These are phyloP conservation scores for Atrina japonica DNA, from an alignment of 2,888 invertebrate species.

Conservation along the genomic window DNA sequence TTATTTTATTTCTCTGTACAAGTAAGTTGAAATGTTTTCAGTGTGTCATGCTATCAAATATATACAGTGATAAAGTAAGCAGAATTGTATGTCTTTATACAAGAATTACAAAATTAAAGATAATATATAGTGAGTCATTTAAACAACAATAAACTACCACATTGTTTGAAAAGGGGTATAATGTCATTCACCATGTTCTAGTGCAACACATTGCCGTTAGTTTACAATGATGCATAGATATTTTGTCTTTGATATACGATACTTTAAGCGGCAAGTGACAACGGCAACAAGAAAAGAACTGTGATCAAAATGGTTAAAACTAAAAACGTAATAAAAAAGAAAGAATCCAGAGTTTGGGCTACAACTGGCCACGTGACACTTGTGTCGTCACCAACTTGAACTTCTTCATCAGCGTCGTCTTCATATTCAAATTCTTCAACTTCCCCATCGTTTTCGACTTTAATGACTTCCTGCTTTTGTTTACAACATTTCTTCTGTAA, in stretches of 20 bases:
- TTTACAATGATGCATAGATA: too few species aligned
- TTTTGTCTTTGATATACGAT: too few species aligned
- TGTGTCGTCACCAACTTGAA: constrained; percentile 8
- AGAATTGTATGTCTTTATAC: background rate
- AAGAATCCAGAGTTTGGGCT: constrained; percentile 30
- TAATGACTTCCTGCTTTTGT: background rate
- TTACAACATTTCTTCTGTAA: constrained; percentile 27
- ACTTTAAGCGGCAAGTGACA: constrained; percentile 24
- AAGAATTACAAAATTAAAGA: too few species aligned
- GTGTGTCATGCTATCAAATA: too few species aligned
- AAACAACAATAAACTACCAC: too few species aligned
- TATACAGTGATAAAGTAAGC: too few species aligned
- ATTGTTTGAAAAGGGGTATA: too few species aligned
- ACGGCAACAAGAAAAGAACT: constrained; percentile 35
- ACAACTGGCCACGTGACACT: constrained; percentile 34
- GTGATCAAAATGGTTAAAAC: constrained; percentile 24
- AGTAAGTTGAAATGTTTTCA: too few species aligned
- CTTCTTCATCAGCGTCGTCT: constrained; percentile 27
- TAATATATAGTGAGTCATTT: too few species aligned
- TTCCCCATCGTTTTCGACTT: background rate
- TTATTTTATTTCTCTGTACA: too few species aligned
- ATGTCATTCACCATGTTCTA: too few species aligned
- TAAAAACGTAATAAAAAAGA: constrained; percentile 35
- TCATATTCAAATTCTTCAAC: constrained; percentile 7
- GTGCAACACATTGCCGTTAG: too few species aligned